Base-by-base conservation (phyloP, 2,113 vertebrate genomes). In the Nyctibius bracteatus region DNA sequence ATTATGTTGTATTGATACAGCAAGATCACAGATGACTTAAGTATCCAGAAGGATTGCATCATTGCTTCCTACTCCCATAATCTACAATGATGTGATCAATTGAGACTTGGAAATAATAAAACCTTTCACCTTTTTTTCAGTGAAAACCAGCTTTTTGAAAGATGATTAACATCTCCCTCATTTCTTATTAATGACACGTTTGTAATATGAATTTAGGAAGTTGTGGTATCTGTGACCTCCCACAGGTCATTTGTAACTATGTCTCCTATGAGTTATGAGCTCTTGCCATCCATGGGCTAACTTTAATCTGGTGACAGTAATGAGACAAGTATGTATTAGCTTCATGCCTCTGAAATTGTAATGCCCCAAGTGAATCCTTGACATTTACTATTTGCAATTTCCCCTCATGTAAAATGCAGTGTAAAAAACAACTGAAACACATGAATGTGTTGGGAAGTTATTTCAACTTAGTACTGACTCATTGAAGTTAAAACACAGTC, bases 311-410 rank as follows among this genome's bases (percentile, higher is more conserved):
- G 77, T 98, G 98, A 97, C 97, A 98, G 96, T 97, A 98, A 98
- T 96, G 93, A 98, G 97, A 98, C 98, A 98, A 98, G 97, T 97
- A 98, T 91, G 96, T 97, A 98, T 98, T 97, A 98, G 91, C 94
- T 98, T 97, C 97, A 98, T 98, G 98, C 51, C 96, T 98, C 97
- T 93, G 97, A 98, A 98, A 95, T 79, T 86, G 92, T 92, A 96
- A 96, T 97, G 97, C 95, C 97, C 96, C 85, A 28, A 94, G 97
- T 98, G 97, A 97, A 98, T 98, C 91, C 96, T 92, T 98, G 97
- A 98, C 97, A 98, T 98, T 98, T 97, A 97, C 95, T 97, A 88
- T 92, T 97, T 96, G 88, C 96, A 96, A 96, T 97, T 97, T 98
- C 73, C 94, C 95, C 93, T 95, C 81, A 96, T 97, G 94, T 96